Evolutionary conservation across 2,113 vertebrate genomes (phyloP).

Genomic region (Upupa epops): DNA sequence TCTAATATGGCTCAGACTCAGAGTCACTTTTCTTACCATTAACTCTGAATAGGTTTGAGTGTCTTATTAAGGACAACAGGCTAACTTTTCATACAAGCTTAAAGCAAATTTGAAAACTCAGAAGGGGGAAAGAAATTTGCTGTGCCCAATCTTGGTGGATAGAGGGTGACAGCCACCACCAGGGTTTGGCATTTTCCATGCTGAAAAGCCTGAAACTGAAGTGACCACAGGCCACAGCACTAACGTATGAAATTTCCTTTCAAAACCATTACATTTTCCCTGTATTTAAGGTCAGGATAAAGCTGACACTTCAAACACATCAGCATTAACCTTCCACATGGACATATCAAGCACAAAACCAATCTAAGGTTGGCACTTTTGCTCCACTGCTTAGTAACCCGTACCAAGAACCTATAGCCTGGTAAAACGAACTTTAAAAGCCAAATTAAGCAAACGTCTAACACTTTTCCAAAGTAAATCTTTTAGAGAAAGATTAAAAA

Average conservation of each 20-base stretch:
- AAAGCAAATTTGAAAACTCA: background rate
- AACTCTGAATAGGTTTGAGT: background rate
- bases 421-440: background rate
- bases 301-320: background rate
- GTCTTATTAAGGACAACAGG: background rate
- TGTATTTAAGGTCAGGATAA: background rate
- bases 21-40: background rate
- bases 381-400: background rate
- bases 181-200: background rate
- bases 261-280: background rate
- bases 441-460: background rate
- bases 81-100: background rate
- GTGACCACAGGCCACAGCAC: background rate
- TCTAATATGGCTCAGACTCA: background rate
- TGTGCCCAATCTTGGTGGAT: background rate
- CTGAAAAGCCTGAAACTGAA: background rate
- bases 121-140: background rate
- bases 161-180: background rate
- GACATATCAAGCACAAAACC: background rate
- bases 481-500: background rate
- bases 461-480: background rate
- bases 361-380: background rate
- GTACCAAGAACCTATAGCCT: background rate
- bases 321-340: background rate
- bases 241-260: background rate